These are phyloP conservation scores for Acanthoscelides obtectus DNA, from an alignment of 2,888 invertebrate species.

Conservation along the genomic window DNA sequence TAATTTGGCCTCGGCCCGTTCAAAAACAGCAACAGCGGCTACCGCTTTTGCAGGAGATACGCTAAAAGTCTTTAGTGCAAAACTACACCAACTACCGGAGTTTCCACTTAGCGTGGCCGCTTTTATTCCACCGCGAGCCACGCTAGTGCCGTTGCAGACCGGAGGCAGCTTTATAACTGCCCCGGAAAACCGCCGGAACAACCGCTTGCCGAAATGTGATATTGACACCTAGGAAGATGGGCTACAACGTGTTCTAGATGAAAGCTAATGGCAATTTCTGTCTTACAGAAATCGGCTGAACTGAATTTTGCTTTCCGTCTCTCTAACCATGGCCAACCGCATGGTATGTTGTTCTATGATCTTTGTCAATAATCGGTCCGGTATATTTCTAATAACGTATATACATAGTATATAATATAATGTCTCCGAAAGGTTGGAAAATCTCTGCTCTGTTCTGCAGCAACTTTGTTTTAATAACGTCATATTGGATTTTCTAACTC, in stretches of 20 bases:
- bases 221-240: not conserved
- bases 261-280: too few species aligned
- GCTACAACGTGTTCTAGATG: not conserved
- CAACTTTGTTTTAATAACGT: too few species aligned
- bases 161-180: not conserved
- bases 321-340: too few species aligned
- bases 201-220: not conserved
- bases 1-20: not conserved
- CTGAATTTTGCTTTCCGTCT: too few species aligned
- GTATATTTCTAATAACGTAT: too few species aligned
- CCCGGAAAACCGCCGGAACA: not conserved
- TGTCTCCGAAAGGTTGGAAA: too few species aligned
- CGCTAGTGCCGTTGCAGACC: not conserved
- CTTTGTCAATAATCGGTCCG: too few species aligned
- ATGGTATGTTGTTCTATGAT: too few species aligned
- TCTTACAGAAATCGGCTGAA: too few species aligned
- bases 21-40: not conserved
- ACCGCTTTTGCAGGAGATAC: not conserved
- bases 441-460: too few species aligned
- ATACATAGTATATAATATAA: too few species aligned
- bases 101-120: not conserved
- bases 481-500: too few species aligned
- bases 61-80: not conserved
- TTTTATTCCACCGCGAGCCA: not conserved
- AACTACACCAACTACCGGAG: not conserved